Evolutionary conservation across 2,113 vertebrate genomes (phyloP), one percentile per base, ranked within the genome.

Genomic region (Malurus cyaneus): DNA sequence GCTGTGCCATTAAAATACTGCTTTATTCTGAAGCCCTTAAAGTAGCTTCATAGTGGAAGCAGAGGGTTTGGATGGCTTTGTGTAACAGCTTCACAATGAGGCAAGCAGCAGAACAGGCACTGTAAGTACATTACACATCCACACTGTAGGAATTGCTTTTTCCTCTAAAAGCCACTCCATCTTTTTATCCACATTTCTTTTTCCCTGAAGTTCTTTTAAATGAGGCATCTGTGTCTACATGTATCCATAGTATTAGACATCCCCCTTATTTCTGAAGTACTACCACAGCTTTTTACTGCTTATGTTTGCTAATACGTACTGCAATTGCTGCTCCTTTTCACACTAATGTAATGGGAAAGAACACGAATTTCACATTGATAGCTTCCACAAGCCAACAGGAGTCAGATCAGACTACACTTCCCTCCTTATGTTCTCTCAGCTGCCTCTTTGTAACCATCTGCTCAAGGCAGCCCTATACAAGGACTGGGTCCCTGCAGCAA

Each of bases 391-490:
- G 88, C 86, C 79, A 88, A 93, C 42, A 88, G 72, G 70, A 92
- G 77, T 61, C 86, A 81, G 64, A 73, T 31, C 88, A 93, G 89
- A 44, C 89, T 52, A 47, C n/a, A 18, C 19, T 92, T 94, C 56
- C 49, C 34, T 95, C 80, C 82, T 86, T 92, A 81, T 81, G 90
- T 65, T 96, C 90, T 79, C 44, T 83, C 92, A 93, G 82, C 94
- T 94, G 95, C 77, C 93, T 90, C 85, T 93, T 11, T 42, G 79
- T 44, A 86, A 71, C 90, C 88, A 94, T 93, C 90, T 90, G 90
- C 80, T 93, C 76, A 53, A 2, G 13, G 56, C 61, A 60, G 66
- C 57, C 80, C 49, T 24, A 11, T 0, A 12, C 6, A 11, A 44
- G 74, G 60, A 20, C 41, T 36, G 39, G 0, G 34, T 70, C n/a